phyloP scores from a whole-genome alignment of 2,113 vertebrate species.

The Bungarus multicinctus region DNA sequence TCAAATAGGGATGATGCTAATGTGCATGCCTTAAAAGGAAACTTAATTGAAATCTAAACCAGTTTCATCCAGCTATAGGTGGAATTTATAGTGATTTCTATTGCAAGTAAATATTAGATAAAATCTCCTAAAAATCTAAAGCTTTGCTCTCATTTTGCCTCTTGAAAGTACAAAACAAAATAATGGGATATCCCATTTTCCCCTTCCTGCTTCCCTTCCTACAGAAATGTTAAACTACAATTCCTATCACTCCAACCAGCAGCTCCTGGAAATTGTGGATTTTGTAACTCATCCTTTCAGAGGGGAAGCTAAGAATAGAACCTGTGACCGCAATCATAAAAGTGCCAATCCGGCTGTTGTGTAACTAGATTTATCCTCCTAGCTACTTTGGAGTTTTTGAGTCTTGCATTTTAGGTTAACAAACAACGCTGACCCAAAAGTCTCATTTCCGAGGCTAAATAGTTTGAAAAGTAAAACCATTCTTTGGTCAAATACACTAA shows the following conservation, averaged over 20 bases:
- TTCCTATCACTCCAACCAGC: background rate
- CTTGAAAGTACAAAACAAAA: background rate
- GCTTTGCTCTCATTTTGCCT: background rate
- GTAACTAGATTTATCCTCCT: background rate
- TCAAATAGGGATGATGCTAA: background rate
- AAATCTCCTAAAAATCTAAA: background rate
- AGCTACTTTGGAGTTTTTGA: background rate
- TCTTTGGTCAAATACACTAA: background rate
- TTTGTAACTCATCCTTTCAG: background rate
- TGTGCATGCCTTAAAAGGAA: background rate
- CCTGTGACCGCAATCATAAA: background rate
- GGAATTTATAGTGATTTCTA: background rate
- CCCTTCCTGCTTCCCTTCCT: background rate
- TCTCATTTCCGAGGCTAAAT: conserved; percentile 5
- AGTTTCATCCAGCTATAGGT: background rate
- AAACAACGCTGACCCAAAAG: background rate
- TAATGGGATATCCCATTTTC: background rate
- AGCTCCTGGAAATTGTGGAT: background rate
- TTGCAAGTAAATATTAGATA: background rate
- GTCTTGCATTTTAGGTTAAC: background rate
- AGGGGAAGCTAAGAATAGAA: background rate
- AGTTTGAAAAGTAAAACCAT: conserved; percentile 6
- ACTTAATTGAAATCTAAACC: background rate
- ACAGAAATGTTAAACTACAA: background rate
- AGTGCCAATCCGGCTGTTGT: background rate